These are phyloP conservation scores for Lysandra bellargus DNA, from an alignment of 2,888 invertebrate genomes.

Conservation along the genomic window DNA sequence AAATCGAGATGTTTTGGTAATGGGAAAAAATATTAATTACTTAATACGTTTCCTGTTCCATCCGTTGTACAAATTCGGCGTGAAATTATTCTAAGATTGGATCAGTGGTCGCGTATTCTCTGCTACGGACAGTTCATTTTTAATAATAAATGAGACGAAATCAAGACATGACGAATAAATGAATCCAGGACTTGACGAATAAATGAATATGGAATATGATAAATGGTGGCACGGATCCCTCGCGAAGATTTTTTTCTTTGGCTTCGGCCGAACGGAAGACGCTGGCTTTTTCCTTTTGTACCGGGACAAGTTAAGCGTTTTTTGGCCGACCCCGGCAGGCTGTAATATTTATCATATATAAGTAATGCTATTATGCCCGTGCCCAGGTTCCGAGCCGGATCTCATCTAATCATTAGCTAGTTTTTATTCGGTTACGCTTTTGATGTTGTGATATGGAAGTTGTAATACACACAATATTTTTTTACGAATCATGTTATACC, in stretches of 20 bases:
- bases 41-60: conserved; percentile 12
- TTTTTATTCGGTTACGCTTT: conserved; percentile 24
- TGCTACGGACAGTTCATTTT: conserved; percentile 81
- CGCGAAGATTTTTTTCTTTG: conserved; percentile 79
- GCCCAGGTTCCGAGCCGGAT: conserved; percentile 47
- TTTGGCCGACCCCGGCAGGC: conserved; percentile 71
- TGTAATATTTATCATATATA: conserved; percentile 78
- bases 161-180: conserved; percentile 82
- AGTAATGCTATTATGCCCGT: conserved; percentile 68
- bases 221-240: conserved; percentile 78
- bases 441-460: background rate
- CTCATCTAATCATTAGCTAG: conserved; percentile 30
- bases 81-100: conserved; percentile 77
- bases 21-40: background rate
- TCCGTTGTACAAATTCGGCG: conserved; percentile 63
- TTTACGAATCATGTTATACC: background rate
- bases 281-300: conserved; percentile 80
- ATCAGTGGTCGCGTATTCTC: conserved; percentile 73
- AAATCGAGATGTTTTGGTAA: background rate
- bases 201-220: conserved; percentile 82
- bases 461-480: background rate
- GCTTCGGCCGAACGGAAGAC: conserved; percentile 79
- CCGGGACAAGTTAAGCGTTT: conserved; percentile 79
- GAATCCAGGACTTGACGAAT: conserved; percentile 82
- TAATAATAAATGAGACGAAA: conserved; percentile 82